Evolutionary conservation across 2,888 invertebrate genomes (phyloP).

Genomic region (Plebejus anna): DNA sequence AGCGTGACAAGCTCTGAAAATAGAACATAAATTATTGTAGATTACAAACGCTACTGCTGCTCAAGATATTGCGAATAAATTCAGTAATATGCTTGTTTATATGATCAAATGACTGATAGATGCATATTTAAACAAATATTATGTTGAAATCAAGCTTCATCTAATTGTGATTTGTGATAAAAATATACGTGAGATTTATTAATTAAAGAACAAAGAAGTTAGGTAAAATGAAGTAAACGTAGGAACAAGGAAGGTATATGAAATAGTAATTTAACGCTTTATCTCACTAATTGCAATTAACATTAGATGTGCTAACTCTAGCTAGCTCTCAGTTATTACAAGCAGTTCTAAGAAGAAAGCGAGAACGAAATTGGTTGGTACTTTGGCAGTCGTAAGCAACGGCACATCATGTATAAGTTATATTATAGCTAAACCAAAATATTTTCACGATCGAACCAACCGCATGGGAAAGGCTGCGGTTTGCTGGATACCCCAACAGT

Average conservation of each 20-base stretch:
- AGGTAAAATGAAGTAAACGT: conserved; percentile 7
- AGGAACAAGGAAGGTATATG: conserved; percentile 1
- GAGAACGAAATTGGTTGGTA: background rate
- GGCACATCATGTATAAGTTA: background rate
- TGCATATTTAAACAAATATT: background rate
- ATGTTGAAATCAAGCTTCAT: background rate
- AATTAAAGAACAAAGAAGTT: background rate
- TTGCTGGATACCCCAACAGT: conserved; percentile 33
- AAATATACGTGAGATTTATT: background rate
- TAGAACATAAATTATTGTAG: conserved; percentile 6
- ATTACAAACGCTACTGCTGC: background rate
- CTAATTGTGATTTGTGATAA: background rate
- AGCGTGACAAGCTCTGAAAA: background rate
- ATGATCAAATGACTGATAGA: background rate
- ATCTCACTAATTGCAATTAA: conserved; percentile 19
- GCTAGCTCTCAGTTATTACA: background rate
- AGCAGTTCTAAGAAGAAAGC: background rate
- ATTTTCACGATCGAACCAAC: conserved; percentile 28
- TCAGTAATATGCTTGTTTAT: background rate
- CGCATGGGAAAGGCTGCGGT: conserved; percentile 36
- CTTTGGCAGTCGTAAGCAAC: background rate
- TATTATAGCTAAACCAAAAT: background rate
- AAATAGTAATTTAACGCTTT: background rate
- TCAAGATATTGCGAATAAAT: background rate
- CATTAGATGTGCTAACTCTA: background rate